Evolutionary conservation across 2,797 vertebrate genomes (phyloP).

Genomic region (Octomys mimax): DNA sequence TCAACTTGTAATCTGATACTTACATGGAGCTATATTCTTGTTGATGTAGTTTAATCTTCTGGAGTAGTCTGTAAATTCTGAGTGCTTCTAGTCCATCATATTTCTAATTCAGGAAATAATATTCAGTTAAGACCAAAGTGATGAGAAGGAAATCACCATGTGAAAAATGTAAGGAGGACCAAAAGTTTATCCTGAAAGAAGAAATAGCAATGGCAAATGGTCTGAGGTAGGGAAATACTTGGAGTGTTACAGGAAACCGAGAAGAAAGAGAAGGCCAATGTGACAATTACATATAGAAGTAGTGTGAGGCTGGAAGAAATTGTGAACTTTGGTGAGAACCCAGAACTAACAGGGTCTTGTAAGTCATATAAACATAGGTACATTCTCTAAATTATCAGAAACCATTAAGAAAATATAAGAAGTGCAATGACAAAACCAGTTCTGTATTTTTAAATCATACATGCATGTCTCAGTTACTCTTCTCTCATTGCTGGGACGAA

Average conservation of each 20-base stretch:
- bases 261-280: not conserved
- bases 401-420: not conserved
- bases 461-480: not conserved
- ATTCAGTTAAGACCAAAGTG: constrained; percentile 14
- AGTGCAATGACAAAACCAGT: not conserved
- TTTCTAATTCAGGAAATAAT: not conserved
- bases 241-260: not conserved
- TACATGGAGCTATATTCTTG: too few species aligned
- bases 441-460: constrained; percentile 21
- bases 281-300: not conserved
- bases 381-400: not conserved
- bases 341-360: not conserved
- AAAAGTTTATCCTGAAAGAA: constrained; percentile 36
- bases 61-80: not conserved
- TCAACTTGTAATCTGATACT: not conserved
- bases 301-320: not conserved
- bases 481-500: too few species aligned
- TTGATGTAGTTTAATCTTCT: not conserved
- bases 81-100: not conserved
- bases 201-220: constrained; percentile 24
- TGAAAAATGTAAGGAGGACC: not conserved
- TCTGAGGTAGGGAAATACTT: not conserved
- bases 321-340: not conserved
- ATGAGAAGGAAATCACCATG: not conserved
- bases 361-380: not conserved